Evolutionary conservation across 2,888 invertebrate genomes (phyloP), one percentile per base, ranked within the genome.

Genomic region (Alcis repandata): DNA sequence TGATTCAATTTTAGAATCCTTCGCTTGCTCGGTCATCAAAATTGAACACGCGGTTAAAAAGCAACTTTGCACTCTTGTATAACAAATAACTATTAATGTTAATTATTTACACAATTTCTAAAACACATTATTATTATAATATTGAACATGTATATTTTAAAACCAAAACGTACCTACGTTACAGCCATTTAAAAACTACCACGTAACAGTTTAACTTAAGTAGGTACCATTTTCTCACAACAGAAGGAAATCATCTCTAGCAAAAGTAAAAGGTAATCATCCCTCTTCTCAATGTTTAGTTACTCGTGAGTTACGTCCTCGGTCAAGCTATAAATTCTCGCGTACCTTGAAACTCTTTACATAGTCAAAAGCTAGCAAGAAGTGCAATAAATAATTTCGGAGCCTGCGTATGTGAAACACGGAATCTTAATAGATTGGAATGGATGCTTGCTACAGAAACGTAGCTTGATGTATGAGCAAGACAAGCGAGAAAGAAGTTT

Each of bases 331-430:
- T 66, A 66, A 66, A 66, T 66, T 58, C 41, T 11, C 43, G 9
- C 51, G 60, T 45, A 51, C 59, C 36, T 32, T n/a, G 22, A 33
- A 46, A 61, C 57, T 52, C 65, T 60, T 65, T 64, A 59, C 64
- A 60, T 61, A 66, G 57, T 66, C 65, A 66, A 61, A 66, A 61
- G 57, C 51, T 41, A 36, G 60, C 56, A 53, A 66, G 60, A 66
- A 61, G 59, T 53, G 46, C 57, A 27, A 66, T 66, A 66, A 57
- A 66, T 66, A 33, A 66, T 58, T 57, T 65, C 46, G 13, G 10
- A 20, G 36, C 33, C 7, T 53, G n/a, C 51, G 52, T 45, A 56
- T 33, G 56, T 61, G 22, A 46, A 40, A 13, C 27, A 15, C 40
- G 38, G 40, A 58, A 33, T 36, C n/a, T 32, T 9, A 15, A 20